A percentile compares a stretch with the other conserved stretches of the same genome.
Conservation (phyloP, 2,113 vertebrate species). For the Chloropsis hardwickii region DNA sequence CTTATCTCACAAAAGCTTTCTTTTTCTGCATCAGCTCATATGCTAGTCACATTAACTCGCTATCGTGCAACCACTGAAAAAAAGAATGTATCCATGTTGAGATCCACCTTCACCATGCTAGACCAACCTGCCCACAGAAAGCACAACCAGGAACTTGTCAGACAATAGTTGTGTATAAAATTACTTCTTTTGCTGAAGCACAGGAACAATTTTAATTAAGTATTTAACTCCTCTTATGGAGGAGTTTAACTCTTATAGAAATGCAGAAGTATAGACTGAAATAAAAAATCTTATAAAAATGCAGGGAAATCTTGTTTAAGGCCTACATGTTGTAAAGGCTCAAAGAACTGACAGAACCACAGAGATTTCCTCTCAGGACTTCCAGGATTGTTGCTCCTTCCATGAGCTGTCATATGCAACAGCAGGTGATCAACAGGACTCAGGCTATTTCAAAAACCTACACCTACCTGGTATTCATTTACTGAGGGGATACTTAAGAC, state of each 20-base stretch:
- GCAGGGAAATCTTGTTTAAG: background rate
- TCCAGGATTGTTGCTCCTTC: background rate
- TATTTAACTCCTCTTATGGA: background rate
- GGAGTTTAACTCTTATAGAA: background rate
- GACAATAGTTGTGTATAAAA: background rate
- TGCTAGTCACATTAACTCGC: background rate
- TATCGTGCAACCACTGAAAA: background rate
- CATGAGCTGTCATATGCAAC: background rate
- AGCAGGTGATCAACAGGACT: background rate
- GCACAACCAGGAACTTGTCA: background rate
- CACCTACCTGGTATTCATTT: background rate
- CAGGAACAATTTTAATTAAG: background rate
- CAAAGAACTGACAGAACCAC: background rate
- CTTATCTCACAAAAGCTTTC: background rate
- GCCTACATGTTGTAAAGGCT: background rate
- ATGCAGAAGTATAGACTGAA: background rate
- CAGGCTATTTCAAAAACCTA: background rate
- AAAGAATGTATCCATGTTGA: background rate
- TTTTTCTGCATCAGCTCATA: background rate
- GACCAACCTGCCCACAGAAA: background rate
- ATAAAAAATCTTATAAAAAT: background rate
- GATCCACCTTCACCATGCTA: background rate
- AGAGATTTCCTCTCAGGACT: background rate
- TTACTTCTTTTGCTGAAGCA: background rate
- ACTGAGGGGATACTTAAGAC: background rate